A percentile compares a stretch with the other conserved stretches of the same genome.
These are phyloP conservation scores for Kryphioiulus occultus DNA, from an alignment of 2,888 invertebrate genomes.

Conservation along the genomic window DNA sequence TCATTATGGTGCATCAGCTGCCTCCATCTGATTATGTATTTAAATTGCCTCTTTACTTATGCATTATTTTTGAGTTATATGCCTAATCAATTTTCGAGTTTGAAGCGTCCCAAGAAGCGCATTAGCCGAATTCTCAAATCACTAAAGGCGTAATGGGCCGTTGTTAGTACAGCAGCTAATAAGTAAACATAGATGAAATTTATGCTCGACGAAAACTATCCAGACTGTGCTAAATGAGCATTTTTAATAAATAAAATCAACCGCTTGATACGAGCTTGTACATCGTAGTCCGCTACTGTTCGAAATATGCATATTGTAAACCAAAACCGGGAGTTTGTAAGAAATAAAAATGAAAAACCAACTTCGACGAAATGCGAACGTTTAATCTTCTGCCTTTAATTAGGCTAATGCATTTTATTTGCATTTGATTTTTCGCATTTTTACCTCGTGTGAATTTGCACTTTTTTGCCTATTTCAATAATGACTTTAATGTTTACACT, in stretches of 20 bases:
- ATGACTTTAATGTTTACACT: background rate
- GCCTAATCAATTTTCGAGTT: conserved; percentile 30
- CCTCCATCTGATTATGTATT: conserved; percentile 35
- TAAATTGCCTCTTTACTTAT: conserved; percentile 31
- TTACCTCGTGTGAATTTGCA: background rate
- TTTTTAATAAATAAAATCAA: background rate
- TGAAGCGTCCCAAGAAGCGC: conserved; percentile 31
- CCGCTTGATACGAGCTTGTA: background rate
- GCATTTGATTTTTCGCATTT: background rate
- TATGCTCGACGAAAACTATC: background rate
- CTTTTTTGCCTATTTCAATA: background rate
- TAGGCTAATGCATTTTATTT: background rate
- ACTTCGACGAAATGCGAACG: background rate
- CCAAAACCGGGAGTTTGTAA: background rate
- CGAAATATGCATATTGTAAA: background rate
- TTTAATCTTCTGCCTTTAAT: background rate
- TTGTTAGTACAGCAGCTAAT: conserved; percentile 26
- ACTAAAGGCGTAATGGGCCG: conserved; percentile 31
- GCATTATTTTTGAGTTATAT: conserved; percentile 35
- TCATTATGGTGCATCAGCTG: conserved; percentile 31
- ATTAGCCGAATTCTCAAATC: conserved; percentile 30
- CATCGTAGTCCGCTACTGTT: background rate
- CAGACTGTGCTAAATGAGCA: background rate
- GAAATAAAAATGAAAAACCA: background rate
- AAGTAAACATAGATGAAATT: background rate